Evolutionary conservation across 2,113 vertebrate species (phyloP), one percentile per base, ranked within the genome.

Genomic region (Dicrurus megarhynchus): DNA sequence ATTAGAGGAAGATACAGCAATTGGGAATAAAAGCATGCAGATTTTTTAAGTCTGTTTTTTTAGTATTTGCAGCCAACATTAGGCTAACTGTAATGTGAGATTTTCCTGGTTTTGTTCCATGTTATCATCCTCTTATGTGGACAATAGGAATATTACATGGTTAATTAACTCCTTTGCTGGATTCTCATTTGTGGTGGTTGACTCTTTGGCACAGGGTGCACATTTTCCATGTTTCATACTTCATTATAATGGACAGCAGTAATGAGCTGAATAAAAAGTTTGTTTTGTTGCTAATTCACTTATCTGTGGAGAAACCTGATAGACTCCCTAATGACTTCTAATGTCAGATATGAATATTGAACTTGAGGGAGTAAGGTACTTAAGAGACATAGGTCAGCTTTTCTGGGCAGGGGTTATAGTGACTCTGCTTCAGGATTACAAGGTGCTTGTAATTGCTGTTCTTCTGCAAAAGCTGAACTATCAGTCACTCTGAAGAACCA

Each of bases 141-240:
- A 70, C 95, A 95, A 90, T 81, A 61, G 42, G 61, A 67, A 27
- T 84, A 78, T 74, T 90, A 86, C 71, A 50, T 74, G 76, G 94
- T 86, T 95, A 94, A 83, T 93, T 94, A 86, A 83, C 85, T 93
- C 71, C 77, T 76, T 90, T 93, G 30, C 68, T 88, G 71, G 70
- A 26, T 33, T 90, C 37, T 83, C 71, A 24, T 80, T 95, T 81
- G 63, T 77, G 24, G 27, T 65, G 39, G 63, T 28, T 92, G 79
- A 28, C 59, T 92, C 42, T 75, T 63, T 90, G 86, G 88, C 90
- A 80, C 42, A 67, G 65, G 50, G 59, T 28, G 10, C 55, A 50
- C 35, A 6, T 86, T 89, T 90, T 74, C 76, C 20, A 16, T 59
- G 52, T 95, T 95, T 90, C 56, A 47, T 77, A 27, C 50, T 84